Evolutionary conservation across 2,888 invertebrate species (phyloP).

Genomic region (Endomychus coccineus): DNA sequence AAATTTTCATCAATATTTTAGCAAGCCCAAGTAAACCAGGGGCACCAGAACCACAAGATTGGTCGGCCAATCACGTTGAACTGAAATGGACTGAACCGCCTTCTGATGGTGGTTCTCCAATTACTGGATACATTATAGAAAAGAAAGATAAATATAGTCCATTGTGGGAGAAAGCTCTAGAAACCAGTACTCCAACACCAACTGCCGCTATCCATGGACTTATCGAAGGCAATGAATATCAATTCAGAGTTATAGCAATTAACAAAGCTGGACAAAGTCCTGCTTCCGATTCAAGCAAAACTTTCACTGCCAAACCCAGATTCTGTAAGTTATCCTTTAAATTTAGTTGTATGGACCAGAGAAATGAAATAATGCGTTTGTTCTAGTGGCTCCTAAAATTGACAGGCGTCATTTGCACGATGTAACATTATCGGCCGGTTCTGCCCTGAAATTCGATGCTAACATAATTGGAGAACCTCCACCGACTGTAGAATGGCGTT

Average conservation of each 20-base stretch:
- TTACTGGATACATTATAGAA: conserved; percentile 87
- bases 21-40: conserved; percentile 83
- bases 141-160: conserved; percentile 89
- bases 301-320: conserved; percentile 77
- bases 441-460: conserved; percentile 88
- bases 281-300: conserved; percentile 81
- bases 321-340: conserved; percentile 66
- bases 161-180: conserved; percentile 86
- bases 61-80: conserved; percentile 88
- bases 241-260: conserved; percentile 90
- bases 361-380: conserved; percentile 6
- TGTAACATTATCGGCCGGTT: conserved; percentile 84
- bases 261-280: conserved; percentile 94
- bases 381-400: conserved; percentile 86
- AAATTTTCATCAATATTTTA: conserved; percentile 38
- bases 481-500: conserved; percentile 89
- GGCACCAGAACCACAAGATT: conserved; percentile 84
- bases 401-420: conserved; percentile 88
- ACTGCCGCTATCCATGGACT: conserved; percentile 80
- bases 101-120: conserved; percentile 89
- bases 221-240: conserved; percentile 93
- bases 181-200: conserved; percentile 67
- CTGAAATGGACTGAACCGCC: conserved; percentile 85
- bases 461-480: conserved; percentile 92
- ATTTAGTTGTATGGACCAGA: too few species aligned